Evolutionary conservation across 1,140 invertebrate genomes (phyloP), one percentile per base, ranked within the genome.

Genomic region (Aleiodes sp.): DNA sequence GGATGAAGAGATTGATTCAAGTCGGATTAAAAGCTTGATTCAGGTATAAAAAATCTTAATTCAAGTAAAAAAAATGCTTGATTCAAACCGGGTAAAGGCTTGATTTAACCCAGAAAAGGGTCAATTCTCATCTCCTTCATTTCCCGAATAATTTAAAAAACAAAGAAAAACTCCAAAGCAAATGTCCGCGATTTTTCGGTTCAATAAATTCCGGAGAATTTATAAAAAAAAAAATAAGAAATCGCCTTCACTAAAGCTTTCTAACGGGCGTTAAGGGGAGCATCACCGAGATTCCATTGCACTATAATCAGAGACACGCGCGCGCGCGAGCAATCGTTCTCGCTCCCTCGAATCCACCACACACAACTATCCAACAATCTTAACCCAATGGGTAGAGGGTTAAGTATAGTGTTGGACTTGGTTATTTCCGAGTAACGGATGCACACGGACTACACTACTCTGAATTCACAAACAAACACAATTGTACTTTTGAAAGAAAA

Each of bases 291-390:
- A 24, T 52, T 52, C 46, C 46, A 21, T 28, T 59, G 56, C 56
- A 59, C 56, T 59, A 59, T 59, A 59, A 59, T 59, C 56, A 59
- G 56, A 26, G 56, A 59, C 56, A 59, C 56, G 56, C 56, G 56
- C 56, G 24, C 56, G 24, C 39, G n/a, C n/a, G n/a, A n/a, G n/a
- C n/a, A n/a, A n/a, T n/a, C n/a, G n/a, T n/a, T n/a, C n/a, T n/a
- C n/a, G n/a, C n/a, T n/a, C n/a, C n/a, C n/a, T n/a, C n/a, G n/a
- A n/a, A n/a, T n/a, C n/a, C n/a, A n/a, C n/a, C n/a, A 16, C 21
- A 56, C 10, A 59, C 28, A 59, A 29, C 24, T 28, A 14, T 59
- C 56, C 28, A 29, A 59, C 56, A 59, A 59, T 59, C 56, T 59
- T 59, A 59, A 59, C 56, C 56, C 56, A 31, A 59, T 59, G 46